phyloP scores from a whole-genome alignment of 2,797 vertebrate species.

The Enteromius argenteus region DNA sequence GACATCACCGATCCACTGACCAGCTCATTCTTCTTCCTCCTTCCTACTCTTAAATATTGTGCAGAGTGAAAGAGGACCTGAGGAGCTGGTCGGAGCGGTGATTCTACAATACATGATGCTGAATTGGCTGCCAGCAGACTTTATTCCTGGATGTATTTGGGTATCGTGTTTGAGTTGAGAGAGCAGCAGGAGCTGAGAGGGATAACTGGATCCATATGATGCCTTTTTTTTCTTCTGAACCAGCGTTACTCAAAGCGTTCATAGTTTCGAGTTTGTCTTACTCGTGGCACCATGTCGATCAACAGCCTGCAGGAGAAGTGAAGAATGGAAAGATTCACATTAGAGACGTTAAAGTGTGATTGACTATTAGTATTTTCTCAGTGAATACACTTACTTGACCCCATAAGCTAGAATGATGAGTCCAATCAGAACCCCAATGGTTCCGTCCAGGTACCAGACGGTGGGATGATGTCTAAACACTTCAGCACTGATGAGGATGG shows the following conservation, averaged over 20 bases:
- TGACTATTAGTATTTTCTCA: not conserved
- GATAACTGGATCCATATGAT: slow-evolving; percentile 39
- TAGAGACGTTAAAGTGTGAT: not conserved
- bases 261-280: slow-evolving; percentile 93
- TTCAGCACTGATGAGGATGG: slow-evolving; percentile 94
- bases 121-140: slow-evolving; percentile 38
- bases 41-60: not conserved
- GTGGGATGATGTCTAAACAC: slow-evolving; percentile 90
- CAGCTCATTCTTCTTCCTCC: not conserved
- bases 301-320: slow-evolving; percentile 82
- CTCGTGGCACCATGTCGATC: slow-evolving; percentile 91
- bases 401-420: slow-evolving; percentile 95
- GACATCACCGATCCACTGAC: not conserved
- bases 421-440: slow-evolving; percentile 92
- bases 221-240: slow-evolving; percentile 19
- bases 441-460: slow-evolving; percentile 95
- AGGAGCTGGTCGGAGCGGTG: not conserved
- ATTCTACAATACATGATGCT: slow-evolving; percentile 29
- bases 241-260: slow-evolving; percentile 92
- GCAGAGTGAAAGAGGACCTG: slow-evolving; percentile 8
- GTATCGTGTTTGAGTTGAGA: slow-evolving; percentile 28
- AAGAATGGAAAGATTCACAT: slow-evolving; percentile 6
- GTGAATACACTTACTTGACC: slow-evolving; percentile 84
- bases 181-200: not conserved
- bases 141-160: slow-evolving; percentile 39